Percentiles rank a stretch among this genome's conserved stretches.
phyloP scores from a whole-genome alignment of 2,888 invertebrate genomes.

The Mimas tiliae region DNA sequence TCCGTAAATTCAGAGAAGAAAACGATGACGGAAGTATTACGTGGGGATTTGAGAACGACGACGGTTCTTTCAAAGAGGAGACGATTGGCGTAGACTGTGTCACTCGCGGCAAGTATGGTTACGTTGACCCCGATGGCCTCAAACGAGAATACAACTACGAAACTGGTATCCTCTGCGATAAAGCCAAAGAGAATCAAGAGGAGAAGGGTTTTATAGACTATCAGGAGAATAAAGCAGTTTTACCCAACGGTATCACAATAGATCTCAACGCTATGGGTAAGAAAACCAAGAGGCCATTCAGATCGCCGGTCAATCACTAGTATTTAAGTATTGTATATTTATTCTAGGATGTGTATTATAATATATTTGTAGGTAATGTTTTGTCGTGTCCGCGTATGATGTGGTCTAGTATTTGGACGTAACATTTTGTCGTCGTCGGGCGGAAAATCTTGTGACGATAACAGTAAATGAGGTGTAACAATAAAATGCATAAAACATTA shows the following conservation, averaged over 20 bases:
- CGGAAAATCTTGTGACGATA: conserved; percentile 6
- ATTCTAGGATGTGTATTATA: conserved; percentile 71
- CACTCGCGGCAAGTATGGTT: conserved; percentile 92
- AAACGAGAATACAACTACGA: conserved; percentile 93
- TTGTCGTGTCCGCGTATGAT: conserved; percentile 10
- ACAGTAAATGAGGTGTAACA: conserved; percentile 23
- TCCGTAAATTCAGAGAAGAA: conserved; percentile 90
- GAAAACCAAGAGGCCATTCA: conserved; percentile 88
- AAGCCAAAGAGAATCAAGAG: conserved; percentile 80
- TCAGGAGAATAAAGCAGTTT: conserved; percentile 89
- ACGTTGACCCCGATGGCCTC: conserved; percentile 92
- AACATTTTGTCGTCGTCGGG: conserved; percentile 6
- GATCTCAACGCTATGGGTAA: conserved; percentile 89
- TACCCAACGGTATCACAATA: conserved; percentile 89
- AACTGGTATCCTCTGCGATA: conserved; percentile 90
- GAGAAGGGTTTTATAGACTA: conserved; percentile 89
- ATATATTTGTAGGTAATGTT: conserved; percentile 57
- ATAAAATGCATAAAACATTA: conserved; percentile 30
- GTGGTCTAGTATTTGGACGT: conserved; percentile 12
- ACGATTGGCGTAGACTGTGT: conserved; percentile 91
- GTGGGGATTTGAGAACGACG: conserved; percentile 95
- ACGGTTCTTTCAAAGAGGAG: conserved; percentile 94
- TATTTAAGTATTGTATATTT: conserved; percentile 66
- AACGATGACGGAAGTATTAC: conserved; percentile 92
- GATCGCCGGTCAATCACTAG: conserved; percentile 80